These are phyloP conservation scores for Thomomys bottae DNA, from an alignment of 2,113 vertebrate species.

Conservation along the genomic window DNA sequence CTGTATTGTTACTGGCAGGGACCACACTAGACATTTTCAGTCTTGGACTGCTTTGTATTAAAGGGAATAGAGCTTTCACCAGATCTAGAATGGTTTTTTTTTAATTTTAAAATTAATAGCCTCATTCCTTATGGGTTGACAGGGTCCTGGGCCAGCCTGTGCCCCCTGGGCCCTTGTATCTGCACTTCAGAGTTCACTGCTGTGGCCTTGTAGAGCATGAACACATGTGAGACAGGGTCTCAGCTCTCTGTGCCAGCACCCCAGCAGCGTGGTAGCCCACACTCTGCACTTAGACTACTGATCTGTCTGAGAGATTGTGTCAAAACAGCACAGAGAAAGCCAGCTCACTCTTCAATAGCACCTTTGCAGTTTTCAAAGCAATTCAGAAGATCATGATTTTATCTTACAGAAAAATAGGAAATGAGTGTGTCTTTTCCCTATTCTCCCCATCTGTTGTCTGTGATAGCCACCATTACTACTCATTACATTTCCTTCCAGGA, in stretches of 20 bases:
- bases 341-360: neutral
- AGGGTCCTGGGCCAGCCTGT: too few relatives aligned
- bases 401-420: conserved; percentile 5
- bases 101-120: neutral
- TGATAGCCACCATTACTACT: neutral
- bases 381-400: neutral
- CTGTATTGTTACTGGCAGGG: neutral
- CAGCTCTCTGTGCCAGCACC: neutral
- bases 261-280: neutral
- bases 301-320: neutral
- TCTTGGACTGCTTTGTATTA: neutral
- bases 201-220: neutral
- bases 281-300: too few relatives aligned
- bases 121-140: fast-evolving
- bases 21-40: neutral
- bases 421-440: neutral
- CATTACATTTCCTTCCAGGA: neutral
- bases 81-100: too few relatives aligned
- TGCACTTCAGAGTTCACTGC: neutral
- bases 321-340: neutral
- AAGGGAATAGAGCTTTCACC: neutral
- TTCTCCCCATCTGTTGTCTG: neutral
- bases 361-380: neutral
- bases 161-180: neutral
- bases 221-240: neutral